Conservation (phyloP, 2,888 invertebrate species). For the Arrhopalites spinosus region DNA sequence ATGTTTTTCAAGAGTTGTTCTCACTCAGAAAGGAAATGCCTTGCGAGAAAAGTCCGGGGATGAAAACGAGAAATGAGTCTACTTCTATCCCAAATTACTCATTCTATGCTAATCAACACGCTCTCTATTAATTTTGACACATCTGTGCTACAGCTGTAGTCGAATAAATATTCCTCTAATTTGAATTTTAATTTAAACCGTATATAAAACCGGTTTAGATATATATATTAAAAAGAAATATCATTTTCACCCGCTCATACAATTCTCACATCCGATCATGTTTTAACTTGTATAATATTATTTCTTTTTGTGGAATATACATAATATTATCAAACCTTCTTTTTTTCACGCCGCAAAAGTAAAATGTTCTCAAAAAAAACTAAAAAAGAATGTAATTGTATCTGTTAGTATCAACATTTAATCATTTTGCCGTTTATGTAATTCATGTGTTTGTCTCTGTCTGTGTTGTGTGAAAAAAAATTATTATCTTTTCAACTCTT, state of each 20-base stretch:
- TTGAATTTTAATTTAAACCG: constrained; percentile 37
- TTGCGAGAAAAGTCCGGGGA: background rate
- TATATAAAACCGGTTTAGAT: constrained; percentile 42
- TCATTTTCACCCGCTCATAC: constrained; percentile 20
- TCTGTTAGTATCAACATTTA: no score
- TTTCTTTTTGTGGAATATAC: background rate
- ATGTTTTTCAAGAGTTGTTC: constrained; percentile 5
- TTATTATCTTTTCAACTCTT: no score
- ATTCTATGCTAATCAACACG: constrained; percentile 48
- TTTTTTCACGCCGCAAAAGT: no score
- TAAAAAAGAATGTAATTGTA: no score
- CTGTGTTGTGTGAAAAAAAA: no score
- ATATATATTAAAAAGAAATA: constrained; percentile 25
- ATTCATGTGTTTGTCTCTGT: no score
- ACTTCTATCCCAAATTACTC: constrained; percentile 42
- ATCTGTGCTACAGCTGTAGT: constrained; percentile 38
- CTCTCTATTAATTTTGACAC: constrained; percentile 43
- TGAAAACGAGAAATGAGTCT: constrained; percentile 20
- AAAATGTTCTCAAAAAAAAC: no score
- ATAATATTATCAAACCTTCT: no score
- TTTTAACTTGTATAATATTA: background rate
- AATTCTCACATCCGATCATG: background rate
- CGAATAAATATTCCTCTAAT: constrained; percentile 39
- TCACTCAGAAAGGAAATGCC: background rate
- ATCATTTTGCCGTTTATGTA: no score